A percentile compares a stretch with the other conserved stretches of the same genome.
These are phyloP conservation scores for Cassiopea andromeda DNA, from an alignment of 30 jellyfish, hydroid and myxozoan species.

Conservation along the genomic window DNA sequence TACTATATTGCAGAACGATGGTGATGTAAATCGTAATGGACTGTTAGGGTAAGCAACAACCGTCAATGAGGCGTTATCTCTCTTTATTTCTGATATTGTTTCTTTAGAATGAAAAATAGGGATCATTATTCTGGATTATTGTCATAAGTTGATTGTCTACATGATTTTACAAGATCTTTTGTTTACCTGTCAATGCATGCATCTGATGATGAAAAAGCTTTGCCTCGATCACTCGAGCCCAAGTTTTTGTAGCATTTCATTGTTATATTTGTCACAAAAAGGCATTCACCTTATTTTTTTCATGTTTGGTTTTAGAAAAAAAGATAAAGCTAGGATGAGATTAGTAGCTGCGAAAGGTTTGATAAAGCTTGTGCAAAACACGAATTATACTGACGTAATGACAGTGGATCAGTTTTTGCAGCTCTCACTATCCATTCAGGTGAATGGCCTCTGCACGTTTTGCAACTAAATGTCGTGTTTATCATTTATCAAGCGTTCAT, in stretches of 20 bases:
- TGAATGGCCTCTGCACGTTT: background rate
- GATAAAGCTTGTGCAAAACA: constrained; percentile 68
- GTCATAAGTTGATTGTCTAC: too few relatives aligned
- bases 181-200: too few relatives aligned
- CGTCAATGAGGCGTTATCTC: background rate
- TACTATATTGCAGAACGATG: constrained; percentile 74
- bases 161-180: too few relatives aligned
- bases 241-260: too few relatives aligned
- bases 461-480: background rate
- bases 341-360: constrained; percentile 75
- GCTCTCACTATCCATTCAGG: constrained; percentile 82
- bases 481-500: too few relatives aligned
- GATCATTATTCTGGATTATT: too few relatives aligned
- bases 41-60: constrained; percentile 50
- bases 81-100: too few relatives aligned
- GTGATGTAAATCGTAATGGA: constrained; percentile 83
- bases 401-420: constrained; percentile 86
- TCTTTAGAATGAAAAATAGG: too few relatives aligned
- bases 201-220: too few relatives aligned
- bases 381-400: constrained; percentile 70
- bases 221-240: too few relatives aligned
- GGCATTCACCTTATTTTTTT: background rate
- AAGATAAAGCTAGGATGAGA: constrained; percentile 62
- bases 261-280: too few relatives aligned
- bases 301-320: constrained; percentile 6